phyloP scores from a whole-genome alignment of 2,113 vertebrate genomes.

The Suricata suricatta region DNA sequence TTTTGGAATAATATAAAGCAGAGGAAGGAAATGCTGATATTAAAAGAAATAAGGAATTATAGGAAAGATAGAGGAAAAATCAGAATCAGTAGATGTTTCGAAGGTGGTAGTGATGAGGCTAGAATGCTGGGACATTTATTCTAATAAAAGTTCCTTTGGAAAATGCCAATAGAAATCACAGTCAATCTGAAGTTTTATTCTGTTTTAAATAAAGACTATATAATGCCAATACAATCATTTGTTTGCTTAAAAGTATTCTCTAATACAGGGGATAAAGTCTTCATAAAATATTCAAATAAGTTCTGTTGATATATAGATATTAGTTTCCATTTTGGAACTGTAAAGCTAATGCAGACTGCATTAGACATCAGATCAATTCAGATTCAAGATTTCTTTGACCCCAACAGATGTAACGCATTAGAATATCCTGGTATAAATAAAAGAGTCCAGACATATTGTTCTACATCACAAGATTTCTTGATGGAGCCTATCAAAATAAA shows the following conservation, averaged over 20 bases:
- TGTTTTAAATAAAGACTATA: slow-evolving; percentile 25
- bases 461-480: slow-evolving; percentile 24
- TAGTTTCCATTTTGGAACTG: neutral
- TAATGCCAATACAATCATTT: neutral
- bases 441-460: neutral
- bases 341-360: neutral
- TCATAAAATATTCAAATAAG: slow-evolving; percentile 8
- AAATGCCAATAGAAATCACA: neutral
- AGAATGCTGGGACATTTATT: neutral
- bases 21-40: neutral
- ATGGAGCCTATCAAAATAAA: neutral
- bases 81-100: neutral
- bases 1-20: neutral
- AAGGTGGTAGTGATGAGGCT: neutral
- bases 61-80: neutral
- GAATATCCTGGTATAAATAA: slow-evolving; percentile 28
- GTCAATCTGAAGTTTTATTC: neutral
- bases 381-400: slow-evolving; percentile 4
- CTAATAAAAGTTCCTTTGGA: neutral
- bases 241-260: neutral
- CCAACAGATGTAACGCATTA: slow-evolving; percentile 32
- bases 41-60: neutral
- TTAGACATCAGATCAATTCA: neutral
- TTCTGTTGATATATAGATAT: neutral
- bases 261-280: neutral